phyloP scores from a whole-genome alignment of 1,140 invertebrate species.

The Aradophagus sp. region DNA sequence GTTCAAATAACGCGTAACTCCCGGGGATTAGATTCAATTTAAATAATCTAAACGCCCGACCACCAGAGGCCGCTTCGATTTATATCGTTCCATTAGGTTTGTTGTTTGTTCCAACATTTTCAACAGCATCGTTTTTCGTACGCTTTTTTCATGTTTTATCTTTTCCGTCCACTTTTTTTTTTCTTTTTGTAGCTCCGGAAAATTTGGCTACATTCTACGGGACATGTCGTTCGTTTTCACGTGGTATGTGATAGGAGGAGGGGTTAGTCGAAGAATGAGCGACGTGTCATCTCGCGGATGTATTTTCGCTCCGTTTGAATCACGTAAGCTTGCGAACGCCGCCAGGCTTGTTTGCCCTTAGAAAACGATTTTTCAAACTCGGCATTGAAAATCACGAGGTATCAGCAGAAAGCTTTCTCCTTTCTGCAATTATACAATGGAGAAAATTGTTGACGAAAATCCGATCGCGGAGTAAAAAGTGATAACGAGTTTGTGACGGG shows the following conservation, averaged over 20 bases:
- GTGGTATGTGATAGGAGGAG: not conserved
- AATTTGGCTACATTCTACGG: too few relatives aligned
- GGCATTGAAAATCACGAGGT: constrained; percentile 25
- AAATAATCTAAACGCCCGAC: constrained; percentile 30
- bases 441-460: not conserved
- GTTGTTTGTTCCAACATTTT: too few relatives aligned
- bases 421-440: too few relatives aligned
- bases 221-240: too few relatives aligned
- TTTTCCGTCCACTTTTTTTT: too few relatives aligned
- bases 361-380: constrained; percentile 31
- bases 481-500: too few relatives aligned
- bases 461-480: too few relatives aligned
- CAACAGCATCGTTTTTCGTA: too few relatives aligned
- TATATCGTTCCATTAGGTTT: constrained; percentile 13
- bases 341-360: constrained; percentile 38
- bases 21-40: constrained; percentile 27
- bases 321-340: constrained; percentile 20
- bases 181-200: too few relatives aligned
- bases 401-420: not conserved
- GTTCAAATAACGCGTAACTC: constrained; percentile 31
- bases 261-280: constrained; percentile 11
- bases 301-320: constrained; percentile 40
- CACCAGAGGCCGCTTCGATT: not conserved
- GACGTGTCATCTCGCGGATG: constrained; percentile 11
- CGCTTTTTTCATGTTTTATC: too few relatives aligned